Evolutionary conservation across 2,797 vertebrate genomes (phyloP).

Genomic region (Peromyscus aztecus): DNA sequence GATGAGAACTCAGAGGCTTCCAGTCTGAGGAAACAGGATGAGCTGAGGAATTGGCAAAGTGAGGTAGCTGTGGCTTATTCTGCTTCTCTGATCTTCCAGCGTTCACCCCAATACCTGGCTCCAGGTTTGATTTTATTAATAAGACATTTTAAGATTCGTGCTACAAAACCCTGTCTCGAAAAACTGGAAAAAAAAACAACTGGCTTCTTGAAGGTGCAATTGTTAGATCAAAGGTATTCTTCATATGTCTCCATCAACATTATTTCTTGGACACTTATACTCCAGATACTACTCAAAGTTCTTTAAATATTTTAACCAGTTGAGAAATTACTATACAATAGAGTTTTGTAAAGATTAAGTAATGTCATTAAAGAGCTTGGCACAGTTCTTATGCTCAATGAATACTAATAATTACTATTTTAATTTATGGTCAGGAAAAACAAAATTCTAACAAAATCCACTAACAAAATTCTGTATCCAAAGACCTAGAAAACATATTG

Average conservation of each 20-base stretch:
- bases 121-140: too few species aligned
- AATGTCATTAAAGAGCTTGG: conserved; percentile 6
- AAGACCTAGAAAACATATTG: conserved; percentile 24
- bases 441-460: conserved; percentile 38
- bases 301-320: conserved; percentile 8
- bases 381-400: conserved; percentile 52
- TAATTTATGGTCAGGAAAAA: conserved; percentile 47
- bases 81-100: too few species aligned
- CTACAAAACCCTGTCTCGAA: too few species aligned
- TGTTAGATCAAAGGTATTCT: neutral
- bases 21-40: too few species aligned
- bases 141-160: too few species aligned
- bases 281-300: conserved; percentile 26
- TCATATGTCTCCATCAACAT: conserved; percentile 36
- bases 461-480: conserved; percentile 34
- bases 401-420: conserved; percentile 44
- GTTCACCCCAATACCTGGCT: too few species aligned
- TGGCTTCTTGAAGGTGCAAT: conserved; percentile 3
- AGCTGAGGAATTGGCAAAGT: too few species aligned
- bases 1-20: too few species aligned
- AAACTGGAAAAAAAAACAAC: too few species aligned
- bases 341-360: conserved; percentile 24
- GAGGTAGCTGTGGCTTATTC: too few species aligned
- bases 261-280: conserved; percentile 42
- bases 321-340: conserved; percentile 29